These are phyloP conservation scores for Trissoscelio sp. DNA, from an alignment of 2,888 invertebrate genomes.

Conservation along the genomic window DNA sequence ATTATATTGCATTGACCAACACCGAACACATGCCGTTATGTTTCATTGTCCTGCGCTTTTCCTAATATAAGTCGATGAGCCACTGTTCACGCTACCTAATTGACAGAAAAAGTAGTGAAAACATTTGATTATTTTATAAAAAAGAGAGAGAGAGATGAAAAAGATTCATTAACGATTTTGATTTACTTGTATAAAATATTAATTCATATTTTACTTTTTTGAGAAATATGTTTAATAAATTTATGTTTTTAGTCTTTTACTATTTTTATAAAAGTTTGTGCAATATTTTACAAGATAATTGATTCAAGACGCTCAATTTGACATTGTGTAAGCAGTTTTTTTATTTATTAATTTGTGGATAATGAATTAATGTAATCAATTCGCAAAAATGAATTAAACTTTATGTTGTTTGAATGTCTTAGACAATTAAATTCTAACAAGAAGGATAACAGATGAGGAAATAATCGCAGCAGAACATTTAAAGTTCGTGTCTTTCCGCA, in stretches of 20 bases:
- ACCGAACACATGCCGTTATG: conserved; percentile 47
- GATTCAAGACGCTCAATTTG: no score
- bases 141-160: no score
- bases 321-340: no score
- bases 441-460: conserved; percentile 36
- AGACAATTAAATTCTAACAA: neutral
- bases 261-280: no score
- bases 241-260: no score
- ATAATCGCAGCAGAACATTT: conserved; percentile 15
- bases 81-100: conserved; percentile 36
- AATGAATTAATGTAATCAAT: no score
- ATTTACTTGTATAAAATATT: no score
- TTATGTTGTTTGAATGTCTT: conserved; percentile 1
- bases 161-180: no score
- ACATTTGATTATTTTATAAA: neutral
- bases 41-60: conserved; percentile 60
- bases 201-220: no score
- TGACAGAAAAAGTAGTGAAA: conserved; percentile 33
- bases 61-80: conserved; percentile 30
- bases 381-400: neutral
- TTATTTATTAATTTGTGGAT: no score
- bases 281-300: no score
- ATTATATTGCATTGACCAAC: conserved; percentile 39
- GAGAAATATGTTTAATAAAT: no score
- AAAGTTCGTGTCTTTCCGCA: conserved; percentile 25